Evolutionary conservation across 64 coral and sea anemone species (phyloP), one percentile per base, ranked within the genome.

Genomic region (Montipora foliosa): DNA sequence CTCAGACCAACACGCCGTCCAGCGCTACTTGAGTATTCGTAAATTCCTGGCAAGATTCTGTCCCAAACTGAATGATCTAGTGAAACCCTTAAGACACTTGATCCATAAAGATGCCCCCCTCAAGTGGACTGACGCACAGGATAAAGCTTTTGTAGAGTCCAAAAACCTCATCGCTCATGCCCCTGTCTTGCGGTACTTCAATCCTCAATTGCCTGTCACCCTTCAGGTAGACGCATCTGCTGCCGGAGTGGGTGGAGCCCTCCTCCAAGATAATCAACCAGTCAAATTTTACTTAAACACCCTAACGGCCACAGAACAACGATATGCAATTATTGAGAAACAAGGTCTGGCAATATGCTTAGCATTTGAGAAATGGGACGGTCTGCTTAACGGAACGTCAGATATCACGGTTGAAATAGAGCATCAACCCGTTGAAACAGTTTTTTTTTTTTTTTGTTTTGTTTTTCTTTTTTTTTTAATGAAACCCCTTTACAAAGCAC

Each of bases 31-130:
- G 25, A 68, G 90, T 46, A 92, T 84, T 79, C 47, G 76, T 62
- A 92, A 92, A 3, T 84, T 83, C 90, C 67, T 92, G 8, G 81
- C 90, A 29, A 92, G 81, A 52, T 92, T 92, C 15, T 67, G 81
- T 21, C 51, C n/a, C 22, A 50, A 84, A 16, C 12, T 92, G 19
- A 83, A 67, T 75, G 79, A 92, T 69, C 44, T 92, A 17, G 72
- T 80, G 17, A 53, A 84, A 21, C 90, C 90, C 15, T 57, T 94
- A 66, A 61, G 78, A 46, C 21, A 88, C 45, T 79, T 83, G 6
- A 89, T 73, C 66, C 85, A 75, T 44, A 88, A 82, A 55, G 86
- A 89, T 4, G 83, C 79, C 47, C n/a, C 45, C 17, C 81, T 85
- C 74, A 6, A 79, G 4, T 88, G 92, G 92, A 44, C 47, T 53